A percentile compares a stretch with the other conserved stretches of the same genome.
Conservation (phyloP, 2,797 vertebrate species). For the Acrocephalus scirpaceus region DNA sequence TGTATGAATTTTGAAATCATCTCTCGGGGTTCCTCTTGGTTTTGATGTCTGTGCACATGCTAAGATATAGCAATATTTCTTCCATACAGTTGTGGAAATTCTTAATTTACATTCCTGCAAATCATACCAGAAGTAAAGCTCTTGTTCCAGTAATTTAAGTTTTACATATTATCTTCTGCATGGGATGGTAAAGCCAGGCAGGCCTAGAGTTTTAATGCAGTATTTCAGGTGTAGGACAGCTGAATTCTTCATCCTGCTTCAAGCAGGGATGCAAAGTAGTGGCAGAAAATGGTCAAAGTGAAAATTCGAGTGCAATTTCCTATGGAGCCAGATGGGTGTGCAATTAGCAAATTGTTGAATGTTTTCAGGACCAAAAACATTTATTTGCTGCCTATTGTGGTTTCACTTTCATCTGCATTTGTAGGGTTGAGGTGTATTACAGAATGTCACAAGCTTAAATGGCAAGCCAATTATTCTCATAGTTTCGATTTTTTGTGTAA, state of each 20-base stretch:
- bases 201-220: neutral
- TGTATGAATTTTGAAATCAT: neutral
- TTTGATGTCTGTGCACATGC: neutral
- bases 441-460: neutral
- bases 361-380: neutral
- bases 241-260: neutral
- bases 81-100: neutral
- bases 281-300: neutral
- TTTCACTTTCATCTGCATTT: neutral
- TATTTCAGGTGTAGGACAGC: neutral
- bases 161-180: neutral
- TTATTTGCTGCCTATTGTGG: neutral
- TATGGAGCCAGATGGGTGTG: slow-evolving; percentile 53
- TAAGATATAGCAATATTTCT: neutral
- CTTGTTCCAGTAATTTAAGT: neutral
- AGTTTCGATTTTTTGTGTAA: neutral
- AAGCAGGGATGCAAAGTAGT: neutral
- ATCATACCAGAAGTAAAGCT: neutral
- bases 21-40: neutral
- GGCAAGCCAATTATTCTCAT: neutral
- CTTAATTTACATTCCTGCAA: neutral
- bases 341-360: slow-evolving; percentile 19
- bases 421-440: neutral
- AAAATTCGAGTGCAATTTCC: slow-evolving; percentile 36
- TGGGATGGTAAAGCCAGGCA: neutral